Percentiles rank a stretch among this genome's conserved stretches.
Evolutionary conservation across 2,113 vertebrate species (phyloP).

Genomic region (Prunella himalayana): DNA sequence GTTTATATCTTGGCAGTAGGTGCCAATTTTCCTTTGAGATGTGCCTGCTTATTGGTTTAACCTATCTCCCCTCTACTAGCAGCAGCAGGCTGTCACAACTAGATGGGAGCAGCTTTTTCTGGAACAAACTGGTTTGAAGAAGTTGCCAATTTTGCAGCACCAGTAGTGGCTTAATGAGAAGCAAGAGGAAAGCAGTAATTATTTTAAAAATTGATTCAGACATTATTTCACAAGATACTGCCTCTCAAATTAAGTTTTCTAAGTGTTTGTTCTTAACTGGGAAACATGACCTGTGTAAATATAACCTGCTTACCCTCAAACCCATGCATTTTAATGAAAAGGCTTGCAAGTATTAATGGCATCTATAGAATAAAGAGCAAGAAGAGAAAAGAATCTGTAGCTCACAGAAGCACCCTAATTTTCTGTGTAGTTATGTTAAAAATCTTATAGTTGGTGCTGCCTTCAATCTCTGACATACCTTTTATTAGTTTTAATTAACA

Average conservation of each 20-base stretch:
- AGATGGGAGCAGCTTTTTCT: constrained; percentile 57
- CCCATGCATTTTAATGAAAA: constrained; percentile 3
- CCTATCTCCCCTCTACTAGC: constrained; percentile 29
- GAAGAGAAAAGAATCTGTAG: background rate
- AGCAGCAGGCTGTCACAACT: constrained; percentile 51
- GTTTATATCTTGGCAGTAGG: background rate
- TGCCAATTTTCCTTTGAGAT: background rate
- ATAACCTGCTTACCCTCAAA: background rate
- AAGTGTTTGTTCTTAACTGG: constrained; percentile 22
- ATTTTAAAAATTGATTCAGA: constrained; percentile 27
- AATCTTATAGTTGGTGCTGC: background rate
- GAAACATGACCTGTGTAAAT: background rate
- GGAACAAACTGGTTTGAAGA: constrained; percentile 64
- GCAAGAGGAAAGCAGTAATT: constrained; percentile 40
- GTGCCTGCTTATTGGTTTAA: constrained; percentile 55
- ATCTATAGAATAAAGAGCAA: background rate
- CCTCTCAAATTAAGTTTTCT: background rate
- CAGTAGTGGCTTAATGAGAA: constrained; percentile 22
- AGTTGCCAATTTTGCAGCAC: constrained; percentile 42
- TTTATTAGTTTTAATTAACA: background rate
- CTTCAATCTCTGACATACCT: background rate
- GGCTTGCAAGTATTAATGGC: background rate
- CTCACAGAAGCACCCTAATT: background rate
- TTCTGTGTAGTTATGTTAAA: background rate
- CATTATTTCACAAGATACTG: background rate